Evolutionary conservation across 2,113 vertebrate species (phyloP).

Genomic region (Equus przewalskii): DNA sequence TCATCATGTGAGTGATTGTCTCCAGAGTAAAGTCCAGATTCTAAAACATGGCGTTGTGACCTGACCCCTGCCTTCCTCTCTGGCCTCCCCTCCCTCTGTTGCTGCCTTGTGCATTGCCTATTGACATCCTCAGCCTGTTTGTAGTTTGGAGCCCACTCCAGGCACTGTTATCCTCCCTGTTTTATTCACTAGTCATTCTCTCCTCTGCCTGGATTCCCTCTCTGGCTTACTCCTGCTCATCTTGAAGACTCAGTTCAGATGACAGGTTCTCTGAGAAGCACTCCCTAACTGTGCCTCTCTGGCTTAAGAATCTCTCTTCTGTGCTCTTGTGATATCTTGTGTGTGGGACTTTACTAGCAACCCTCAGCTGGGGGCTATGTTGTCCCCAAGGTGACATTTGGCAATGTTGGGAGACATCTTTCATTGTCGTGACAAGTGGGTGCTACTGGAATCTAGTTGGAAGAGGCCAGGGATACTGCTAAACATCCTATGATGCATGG

Average conservation of each 20-base stretch:
- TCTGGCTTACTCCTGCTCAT: background rate
- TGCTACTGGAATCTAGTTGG: background rate
- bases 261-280: background rate
- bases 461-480: background rate
- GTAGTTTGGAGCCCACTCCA: background rate
- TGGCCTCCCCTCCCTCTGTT: rapidly evolving
- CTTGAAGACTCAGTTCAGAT: background rate
- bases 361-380: background rate
- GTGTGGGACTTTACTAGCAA: background rate
- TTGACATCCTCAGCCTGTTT: background rate
- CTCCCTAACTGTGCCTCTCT: background rate
- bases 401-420: background rate
- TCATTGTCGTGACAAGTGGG: background rate
- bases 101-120: background rate
- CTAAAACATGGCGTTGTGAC: background rate
- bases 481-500: background rate
- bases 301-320: background rate
- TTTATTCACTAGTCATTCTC: background rate
- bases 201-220: background rate
- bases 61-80: background rate
- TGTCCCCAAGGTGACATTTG: background rate
- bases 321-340: background rate
- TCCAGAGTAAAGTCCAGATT: background rate
- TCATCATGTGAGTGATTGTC: background rate
- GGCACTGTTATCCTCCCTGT: background rate